Conservation (phyloP, 2,888 invertebrate genomes). For the Cephus rjabovi region DNA sequence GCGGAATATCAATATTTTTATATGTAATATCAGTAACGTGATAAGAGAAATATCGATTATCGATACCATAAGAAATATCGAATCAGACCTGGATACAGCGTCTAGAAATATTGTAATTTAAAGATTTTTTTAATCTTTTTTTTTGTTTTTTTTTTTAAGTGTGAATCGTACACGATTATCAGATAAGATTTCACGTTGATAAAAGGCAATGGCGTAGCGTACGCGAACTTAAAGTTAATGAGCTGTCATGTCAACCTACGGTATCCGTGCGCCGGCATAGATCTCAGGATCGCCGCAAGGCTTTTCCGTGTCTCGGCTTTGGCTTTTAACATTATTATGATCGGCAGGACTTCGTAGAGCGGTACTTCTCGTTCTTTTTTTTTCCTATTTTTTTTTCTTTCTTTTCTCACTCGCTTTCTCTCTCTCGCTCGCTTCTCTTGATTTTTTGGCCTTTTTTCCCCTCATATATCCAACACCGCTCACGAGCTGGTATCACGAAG, state of each 20-base stretch:
- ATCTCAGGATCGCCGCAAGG: slow-evolving; percentile 16
- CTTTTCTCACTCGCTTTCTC: not conserved
- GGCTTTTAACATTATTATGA: slow-evolving; percentile 8
- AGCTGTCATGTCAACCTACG: slow-evolving; percentile 22
- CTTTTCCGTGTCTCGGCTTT: slow-evolving; percentile 14
- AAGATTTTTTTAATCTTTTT: not conserved
- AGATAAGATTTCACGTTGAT: slow-evolving; percentile 10
- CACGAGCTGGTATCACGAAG: not conserved
- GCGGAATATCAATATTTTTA: not conserved
- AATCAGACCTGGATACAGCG: not conserved
- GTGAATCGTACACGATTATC: not conserved
- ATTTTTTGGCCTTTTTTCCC: not conserved
- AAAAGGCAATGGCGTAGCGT: slow-evolving; percentile 13
- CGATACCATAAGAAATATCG: not conserved
- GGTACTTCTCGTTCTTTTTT: not conserved
- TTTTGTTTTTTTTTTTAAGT: not conserved
- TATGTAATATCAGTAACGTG: not conserved
- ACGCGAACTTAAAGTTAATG: slow-evolving; percentile 20
- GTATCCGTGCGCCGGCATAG: slow-evolving; percentile 15
- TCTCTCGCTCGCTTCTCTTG: not conserved
- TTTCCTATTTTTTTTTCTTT: not conserved
- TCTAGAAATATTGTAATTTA: not conserved
- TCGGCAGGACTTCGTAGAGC: slow-evolving; percentile 4
- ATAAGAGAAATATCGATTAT: not conserved
- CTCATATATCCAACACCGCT: not conserved